Evolutionary conservation across 2,888 invertebrate species (phyloP), one percentile per base, ranked within the genome.

Genomic region (Bugula neritina): DNA sequence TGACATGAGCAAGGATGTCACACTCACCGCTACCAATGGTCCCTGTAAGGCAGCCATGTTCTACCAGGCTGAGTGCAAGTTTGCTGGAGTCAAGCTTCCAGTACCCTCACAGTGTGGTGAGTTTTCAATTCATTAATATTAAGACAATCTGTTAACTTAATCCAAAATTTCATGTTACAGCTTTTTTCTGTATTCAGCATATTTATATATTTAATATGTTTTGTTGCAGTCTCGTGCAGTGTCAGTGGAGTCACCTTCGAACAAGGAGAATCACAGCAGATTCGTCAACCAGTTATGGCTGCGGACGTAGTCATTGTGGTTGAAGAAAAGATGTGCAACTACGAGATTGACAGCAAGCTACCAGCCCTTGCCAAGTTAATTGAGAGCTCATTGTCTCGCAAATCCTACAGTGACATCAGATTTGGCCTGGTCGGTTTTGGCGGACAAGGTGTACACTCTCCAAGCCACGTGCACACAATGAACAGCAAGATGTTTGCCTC

Each of bases 311-410:
- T 94, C 0, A 86, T 94, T 72, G 87, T 91, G 0, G 88, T 94
- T 13, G 93, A 94, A 80, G 92, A 93, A 0, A 91, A 91, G 77
- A 86, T 87, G 2, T 95, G 95, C 83, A 95, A 94, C 85, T 86
- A 86, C 75, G 89, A 90, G 76, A 82, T 92, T 0, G 87, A 78
- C 35, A 72, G 76, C 72, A 78, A 80, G 54, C 77, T 84, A 1
- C 75, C 76, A 34, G 73, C 74, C 5, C 71, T 83, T 5, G 80
- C 79, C 17, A 75, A 78, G 3, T 73, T 78, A 21, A 74, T 84
- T 29, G 80, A 82, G 69, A 75, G 78, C 54, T 76, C 78, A 10
- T 73, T 83, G 0, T 75, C 69, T n/a, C 75, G 72, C 21, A 72
- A 75, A 72, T 79, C 82, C 21, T 76, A 84, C 52, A 76, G 72